Base-by-base conservation (phyloP, 2,113 vertebrate species). In the Erinaceus europaeus region DNA sequence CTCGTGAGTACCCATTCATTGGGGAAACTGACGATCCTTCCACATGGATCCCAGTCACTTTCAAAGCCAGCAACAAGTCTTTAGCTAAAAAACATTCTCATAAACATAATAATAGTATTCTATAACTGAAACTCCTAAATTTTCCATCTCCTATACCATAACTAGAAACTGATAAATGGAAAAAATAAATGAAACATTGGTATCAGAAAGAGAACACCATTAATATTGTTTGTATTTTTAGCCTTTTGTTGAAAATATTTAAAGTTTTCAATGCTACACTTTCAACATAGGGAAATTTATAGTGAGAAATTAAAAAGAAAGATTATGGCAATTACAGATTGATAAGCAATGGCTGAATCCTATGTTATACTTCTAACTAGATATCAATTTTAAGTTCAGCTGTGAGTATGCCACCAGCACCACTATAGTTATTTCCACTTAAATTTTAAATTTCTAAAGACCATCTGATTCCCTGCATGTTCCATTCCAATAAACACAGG, bases 401-500 rank as follows among this genome's bases (percentile, higher is more conserved):
- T 23, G 23, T 72, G 34, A 40, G 15, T 29, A 40, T 48, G 36
- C 27, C 32, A 21, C 62, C 23, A 48, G 27, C 4, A 48, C 15
- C 36, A n/a, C 23, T 44, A 29, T 29, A 74, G 59, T 46, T 44
- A 94, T 83, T 92, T 92, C 57, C 23, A 65, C 50, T 88, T 79
- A 67, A 84, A 85, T 36, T 52, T 32, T 1, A 25, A 27, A 40
- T 89, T 88, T 74, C 36, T 21, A 55, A 78, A 69, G 9, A 40
- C 27, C 65, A 83, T 59, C 27, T 64, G 50, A 85, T 82, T 88
- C 14, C 36, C 23, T 61, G 29, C 25, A 23, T 18, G 48, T 27
- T 85, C 11, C 46, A 18, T 32, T 82, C 34, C 48, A 77, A 44
- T 82, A 86, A 94, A 85, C 9, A 90, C 17, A 91, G 75, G 83